These are phyloP conservation scores for Mnemiopsis leidyi DNA, from an alignment of 37 sponge, comb jelly and placozoan species.

Conservation along the genomic window DNA sequence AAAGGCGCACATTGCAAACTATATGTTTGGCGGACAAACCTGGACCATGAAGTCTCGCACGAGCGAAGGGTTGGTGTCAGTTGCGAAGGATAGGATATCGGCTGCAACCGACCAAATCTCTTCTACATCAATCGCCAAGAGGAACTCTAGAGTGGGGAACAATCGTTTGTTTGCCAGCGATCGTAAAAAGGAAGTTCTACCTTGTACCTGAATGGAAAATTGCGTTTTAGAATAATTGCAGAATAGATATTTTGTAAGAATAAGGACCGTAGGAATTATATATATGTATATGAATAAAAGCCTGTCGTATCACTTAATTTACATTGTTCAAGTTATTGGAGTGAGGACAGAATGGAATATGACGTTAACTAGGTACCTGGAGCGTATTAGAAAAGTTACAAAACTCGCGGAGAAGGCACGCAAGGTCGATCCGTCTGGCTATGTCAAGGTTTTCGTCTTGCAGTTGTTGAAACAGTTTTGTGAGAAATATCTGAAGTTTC, in stretches of 20 bases:
- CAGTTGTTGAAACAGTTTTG: conserved; percentile 59
- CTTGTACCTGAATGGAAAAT: conserved; percentile 64
- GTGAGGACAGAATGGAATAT: no score
- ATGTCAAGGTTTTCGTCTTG: conserved; percentile 60
- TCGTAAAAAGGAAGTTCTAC: conserved; percentile 18
- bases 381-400: conserved; percentile 60
- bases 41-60: conserved; percentile 65
- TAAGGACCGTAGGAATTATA: no score
- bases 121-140: conserved; percentile 69
- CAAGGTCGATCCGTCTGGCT: background rate
- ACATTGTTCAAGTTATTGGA: no score
- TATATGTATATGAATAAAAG: no score
- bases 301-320: no score
- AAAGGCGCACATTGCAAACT: no score
- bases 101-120: conserved; percentile 72
- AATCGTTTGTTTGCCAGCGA: conserved; percentile 38
- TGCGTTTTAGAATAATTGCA: no score
- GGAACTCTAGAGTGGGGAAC: conserved; percentile 54
- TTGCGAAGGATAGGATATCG: conserved; percentile 74
- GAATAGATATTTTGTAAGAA: no score
- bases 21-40: background rate
- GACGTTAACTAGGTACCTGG: no score
- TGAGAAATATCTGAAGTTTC: conserved; percentile 40
- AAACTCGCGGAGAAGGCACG: conserved; percentile 40
- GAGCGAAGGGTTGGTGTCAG: conserved; percentile 63